Conservation (phyloP, 2,888 invertebrate species). For the Nycteola revayana region DNA sequence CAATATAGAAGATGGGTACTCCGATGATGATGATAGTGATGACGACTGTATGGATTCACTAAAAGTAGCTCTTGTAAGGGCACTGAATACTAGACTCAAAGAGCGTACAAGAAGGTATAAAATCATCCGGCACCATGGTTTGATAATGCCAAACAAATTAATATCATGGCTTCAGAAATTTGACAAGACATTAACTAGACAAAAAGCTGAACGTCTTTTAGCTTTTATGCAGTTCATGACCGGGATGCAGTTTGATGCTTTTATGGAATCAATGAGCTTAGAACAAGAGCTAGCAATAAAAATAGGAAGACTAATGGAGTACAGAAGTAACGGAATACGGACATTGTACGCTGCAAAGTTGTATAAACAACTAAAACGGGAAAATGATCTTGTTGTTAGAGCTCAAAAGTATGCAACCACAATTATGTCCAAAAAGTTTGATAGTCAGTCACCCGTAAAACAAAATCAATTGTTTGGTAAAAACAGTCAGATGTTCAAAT, state of each 20-base stretch:
- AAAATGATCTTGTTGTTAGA: constrained; percentile 80
- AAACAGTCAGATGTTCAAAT: constrained; percentile 41
- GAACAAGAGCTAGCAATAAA: constrained; percentile 86
- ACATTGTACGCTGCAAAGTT: constrained; percentile 83
- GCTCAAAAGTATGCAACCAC: constrained; percentile 61
- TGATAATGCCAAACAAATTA: constrained; percentile 88
- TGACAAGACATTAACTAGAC: constrained; percentile 81
- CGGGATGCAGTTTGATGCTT: constrained; percentile 87
- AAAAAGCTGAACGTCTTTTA: constrained; percentile 83
- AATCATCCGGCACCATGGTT: constrained; percentile 89
- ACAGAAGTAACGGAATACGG: constrained; percentile 87
- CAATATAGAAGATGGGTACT: constrained; percentile 65
- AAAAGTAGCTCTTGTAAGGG: constrained; percentile 85
- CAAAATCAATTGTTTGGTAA: constrained; percentile 39
- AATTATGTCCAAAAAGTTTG: constrained; percentile 61
- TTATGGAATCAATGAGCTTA: constrained; percentile 88
- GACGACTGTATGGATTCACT: constrained; percentile 83
- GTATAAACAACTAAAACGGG: constrained; percentile 84
- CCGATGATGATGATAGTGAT: constrained; percentile 62
- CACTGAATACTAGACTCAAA: constrained; percentile 88
- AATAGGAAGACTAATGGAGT: constrained; percentile 83
- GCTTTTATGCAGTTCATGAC: constrained; percentile 89
- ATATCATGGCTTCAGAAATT: constrained; percentile 87
- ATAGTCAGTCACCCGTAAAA: constrained; percentile 57
- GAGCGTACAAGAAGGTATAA: constrained; percentile 88